phyloP scores from a whole-genome alignment of 2,797 vertebrate genomes.

The Salmo trutta region DNA sequence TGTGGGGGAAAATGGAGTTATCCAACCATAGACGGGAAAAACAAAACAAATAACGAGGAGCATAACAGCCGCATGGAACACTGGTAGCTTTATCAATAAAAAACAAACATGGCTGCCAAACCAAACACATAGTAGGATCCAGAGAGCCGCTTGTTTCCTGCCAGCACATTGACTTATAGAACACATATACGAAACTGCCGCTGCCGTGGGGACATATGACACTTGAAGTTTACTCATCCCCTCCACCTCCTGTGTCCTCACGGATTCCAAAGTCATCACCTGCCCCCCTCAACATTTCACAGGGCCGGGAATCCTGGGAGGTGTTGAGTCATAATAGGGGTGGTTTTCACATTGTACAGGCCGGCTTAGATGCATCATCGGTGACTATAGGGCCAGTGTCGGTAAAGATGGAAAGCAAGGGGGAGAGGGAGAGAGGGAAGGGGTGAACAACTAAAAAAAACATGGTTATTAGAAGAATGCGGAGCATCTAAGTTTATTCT shows the following conservation, averaged over 20 bases:
- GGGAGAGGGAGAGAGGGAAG: background rate
- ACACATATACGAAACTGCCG: constrained; percentile 53
- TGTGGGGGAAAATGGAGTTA: constrained; percentile 16
- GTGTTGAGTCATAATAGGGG: background rate
- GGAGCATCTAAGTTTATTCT: background rate
- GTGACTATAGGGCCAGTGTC: background rate
- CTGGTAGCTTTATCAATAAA: constrained; percentile 74
- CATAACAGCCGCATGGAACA: constrained; percentile 63
- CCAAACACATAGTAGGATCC: constrained; percentile 62
- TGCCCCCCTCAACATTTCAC: constrained; percentile 58
- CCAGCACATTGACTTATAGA: constrained; percentile 57
- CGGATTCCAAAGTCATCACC: constrained; percentile 38
- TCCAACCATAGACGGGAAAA: constrained; percentile 31
- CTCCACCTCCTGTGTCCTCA: constrained; percentile 1
- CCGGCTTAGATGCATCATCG: background rate
- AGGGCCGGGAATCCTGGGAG: background rate
- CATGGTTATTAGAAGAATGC: background rate
- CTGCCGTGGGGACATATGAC: background rate
- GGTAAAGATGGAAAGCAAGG: background rate
- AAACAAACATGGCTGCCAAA: constrained; percentile 69
- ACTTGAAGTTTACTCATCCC: background rate
- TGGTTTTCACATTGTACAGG: background rate
- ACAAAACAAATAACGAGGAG: constrained; percentile 64
- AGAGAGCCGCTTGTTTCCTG: constrained; percentile 50
- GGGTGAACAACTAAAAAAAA: too few relatives aligned